phyloP scores from a whole-genome alignment of 2,888 invertebrate genomes.

The Scrobipalpa costella region DNA sequence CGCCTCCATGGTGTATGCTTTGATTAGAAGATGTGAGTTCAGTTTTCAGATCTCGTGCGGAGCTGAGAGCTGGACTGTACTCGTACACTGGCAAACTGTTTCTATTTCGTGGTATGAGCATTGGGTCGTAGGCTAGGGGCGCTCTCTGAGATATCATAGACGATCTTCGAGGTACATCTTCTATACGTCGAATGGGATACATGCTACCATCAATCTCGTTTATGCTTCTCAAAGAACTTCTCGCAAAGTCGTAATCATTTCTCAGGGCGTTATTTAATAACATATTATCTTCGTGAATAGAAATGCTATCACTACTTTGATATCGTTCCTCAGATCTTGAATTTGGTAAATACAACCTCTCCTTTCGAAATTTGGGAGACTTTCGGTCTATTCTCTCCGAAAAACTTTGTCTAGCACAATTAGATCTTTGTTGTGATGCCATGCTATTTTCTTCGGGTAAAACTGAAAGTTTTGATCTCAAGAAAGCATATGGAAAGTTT shows the following conservation, averaged over 20 bases:
- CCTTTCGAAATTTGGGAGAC: slow-evolving; percentile 70
- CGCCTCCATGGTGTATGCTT: slow-evolving; percentile 79
- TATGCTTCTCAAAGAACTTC: slow-evolving; percentile 71
- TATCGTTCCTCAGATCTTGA: slow-evolving; percentile 83
- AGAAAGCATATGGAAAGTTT: slow-evolving; percentile 88
- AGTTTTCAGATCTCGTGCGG: slow-evolving; percentile 66
- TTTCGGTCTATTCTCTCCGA: slow-evolving; percentile 74
- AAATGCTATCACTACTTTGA: slow-evolving; percentile 76
- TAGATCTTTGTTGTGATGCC: slow-evolving; percentile 72
- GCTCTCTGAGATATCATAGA: slow-evolving; percentile 74
- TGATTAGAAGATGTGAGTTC: slow-evolving; percentile 72
- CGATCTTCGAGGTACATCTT: slow-evolving; percentile 65
- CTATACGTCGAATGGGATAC: slow-evolving; percentile 56
- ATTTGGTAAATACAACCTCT: slow-evolving; percentile 68
- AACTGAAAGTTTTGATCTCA: slow-evolving; percentile 88
- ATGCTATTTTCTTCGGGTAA: slow-evolving; percentile 87
- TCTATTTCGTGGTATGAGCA: slow-evolving; percentile 74
- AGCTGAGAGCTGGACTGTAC: slow-evolving; percentile 65
- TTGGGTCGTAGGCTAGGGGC: slow-evolving; percentile 73
- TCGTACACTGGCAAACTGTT: slow-evolving; percentile 78
- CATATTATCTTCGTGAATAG: slow-evolving; percentile 72
- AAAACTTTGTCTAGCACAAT: slow-evolving; percentile 76
- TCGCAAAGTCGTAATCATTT: slow-evolving; percentile 63
- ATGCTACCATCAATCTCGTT: slow-evolving; percentile 63
- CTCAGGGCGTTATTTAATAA: slow-evolving; percentile 64